Evolutionary conservation across 1,140 invertebrate species (phyloP).

Genomic region (Medauroidea extradentata): DNA sequence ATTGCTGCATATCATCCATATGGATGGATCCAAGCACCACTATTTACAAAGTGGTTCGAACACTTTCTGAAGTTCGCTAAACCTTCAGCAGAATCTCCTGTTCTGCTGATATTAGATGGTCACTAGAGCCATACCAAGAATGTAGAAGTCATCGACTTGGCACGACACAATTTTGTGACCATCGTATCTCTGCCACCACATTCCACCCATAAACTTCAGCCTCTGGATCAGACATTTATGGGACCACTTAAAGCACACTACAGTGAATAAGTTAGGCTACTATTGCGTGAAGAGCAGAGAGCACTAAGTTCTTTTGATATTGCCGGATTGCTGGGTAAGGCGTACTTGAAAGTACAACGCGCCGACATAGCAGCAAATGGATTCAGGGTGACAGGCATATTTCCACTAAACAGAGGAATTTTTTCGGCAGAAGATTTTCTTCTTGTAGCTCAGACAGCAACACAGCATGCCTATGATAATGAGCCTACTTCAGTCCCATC

Average conservation of each 20-base stretch:
- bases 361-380: no score
- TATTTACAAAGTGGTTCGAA: constrained; percentile 39
- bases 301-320: no score
- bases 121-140: constrained; percentile 19
- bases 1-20: constrained; percentile 27
- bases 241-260: constrained; percentile 37
- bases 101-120: no score
- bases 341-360: no score
- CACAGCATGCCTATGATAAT: no score
- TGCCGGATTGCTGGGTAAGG: no score
- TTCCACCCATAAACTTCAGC: constrained; percentile 39
- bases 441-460: no score
- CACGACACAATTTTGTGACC: not conserved
- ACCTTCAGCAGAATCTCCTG: constrained; percentile 20
- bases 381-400: no score
- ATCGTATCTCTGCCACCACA: constrained; percentile 26
- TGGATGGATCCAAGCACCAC: constrained; percentile 33
- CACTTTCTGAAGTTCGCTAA: constrained; percentile 28
- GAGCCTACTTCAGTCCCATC: no score
- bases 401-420: no score
- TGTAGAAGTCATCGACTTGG: not conserved
- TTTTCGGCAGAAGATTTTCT: no score
- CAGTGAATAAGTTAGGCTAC: constrained; percentile 29
- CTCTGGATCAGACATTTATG: constrained; percentile 39
- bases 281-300: no score